Percentiles rank a stretch among this genome's conserved stretches.
phyloP scores from a whole-genome alignment of 2,888 invertebrate species.

The Conchocele bisecta region DNA sequence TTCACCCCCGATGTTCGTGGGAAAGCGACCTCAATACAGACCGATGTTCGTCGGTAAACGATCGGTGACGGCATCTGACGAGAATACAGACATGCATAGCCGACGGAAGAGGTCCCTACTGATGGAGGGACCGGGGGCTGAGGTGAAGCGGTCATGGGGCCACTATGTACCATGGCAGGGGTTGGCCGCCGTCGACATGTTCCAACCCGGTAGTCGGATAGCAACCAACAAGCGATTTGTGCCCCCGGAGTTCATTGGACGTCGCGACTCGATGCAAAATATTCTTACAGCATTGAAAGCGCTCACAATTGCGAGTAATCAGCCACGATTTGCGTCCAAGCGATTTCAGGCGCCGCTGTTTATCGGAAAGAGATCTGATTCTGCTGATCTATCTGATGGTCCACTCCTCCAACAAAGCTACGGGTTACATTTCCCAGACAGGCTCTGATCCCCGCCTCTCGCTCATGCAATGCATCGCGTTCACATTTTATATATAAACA shows the following conservation, averaged over 20 bases:
- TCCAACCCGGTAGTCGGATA: background rate
- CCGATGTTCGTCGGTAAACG: slow-evolving; percentile 52
- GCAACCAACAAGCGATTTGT: slow-evolving; percentile 44
- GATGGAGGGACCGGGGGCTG: background rate
- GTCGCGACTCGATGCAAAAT: slow-evolving; percentile 49
- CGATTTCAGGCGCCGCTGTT: slow-evolving; percentile 63
- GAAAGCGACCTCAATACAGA: slow-evolving; percentile 25
- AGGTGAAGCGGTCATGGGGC: slow-evolving; percentile 33
- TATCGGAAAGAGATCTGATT: slow-evolving; percentile 62
- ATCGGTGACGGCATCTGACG: slow-evolving; percentile 6
- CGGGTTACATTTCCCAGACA: too few relatives aligned
- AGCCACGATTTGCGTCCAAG: slow-evolving; percentile 47
- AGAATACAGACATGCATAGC: slow-evolving; percentile 3
- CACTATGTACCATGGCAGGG: slow-evolving; percentile 42
- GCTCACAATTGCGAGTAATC: slow-evolving; percentile 40
- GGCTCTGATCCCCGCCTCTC: too few relatives aligned
- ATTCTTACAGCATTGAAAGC: slow-evolving; percentile 57
- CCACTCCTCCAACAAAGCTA: too few relatives aligned
- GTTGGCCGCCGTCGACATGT: slow-evolving; percentile 17
- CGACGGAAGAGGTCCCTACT: slow-evolving; percentile 6
- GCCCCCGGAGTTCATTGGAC: slow-evolving; percentile 61
- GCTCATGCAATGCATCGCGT: too few relatives aligned
- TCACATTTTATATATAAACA: too few relatives aligned
- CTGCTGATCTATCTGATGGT: too few relatives aligned
- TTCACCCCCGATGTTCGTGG: slow-evolving; percentile 27